Evolutionary conservation across 2,113 vertebrate species (phyloP).

Genomic region (Notiomystis cincta): DNA sequence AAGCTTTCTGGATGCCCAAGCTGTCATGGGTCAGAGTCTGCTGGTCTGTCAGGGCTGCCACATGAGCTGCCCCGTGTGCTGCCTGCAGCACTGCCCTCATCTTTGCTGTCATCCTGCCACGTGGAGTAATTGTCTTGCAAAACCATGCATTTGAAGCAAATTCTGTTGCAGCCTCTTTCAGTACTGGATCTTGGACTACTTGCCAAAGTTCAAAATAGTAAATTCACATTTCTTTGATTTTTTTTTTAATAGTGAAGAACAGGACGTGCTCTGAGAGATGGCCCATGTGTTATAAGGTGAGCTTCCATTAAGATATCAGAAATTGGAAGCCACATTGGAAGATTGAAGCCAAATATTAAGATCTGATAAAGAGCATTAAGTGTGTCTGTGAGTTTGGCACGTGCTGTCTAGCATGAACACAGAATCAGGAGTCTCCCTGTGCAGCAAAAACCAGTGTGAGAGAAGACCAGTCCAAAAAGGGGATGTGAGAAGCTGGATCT

Average conservation of each 20-base stretch:
- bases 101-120: conserved; percentile 10
- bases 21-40: background rate
- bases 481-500: background rate
- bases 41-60: background rate
- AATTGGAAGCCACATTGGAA: background rate
- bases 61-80: background rate
- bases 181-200: background rate
- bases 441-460: background rate
- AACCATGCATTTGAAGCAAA: background rate
- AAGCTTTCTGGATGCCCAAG: background rate
- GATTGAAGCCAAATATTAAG: background rate
- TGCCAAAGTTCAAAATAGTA: background rate
- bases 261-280: background rate
- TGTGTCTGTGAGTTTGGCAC: background rate
- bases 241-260: background rate
- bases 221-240: background rate
- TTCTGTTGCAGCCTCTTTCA: background rate
- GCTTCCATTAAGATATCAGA: background rate
- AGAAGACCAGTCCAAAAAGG: background rate
- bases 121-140: background rate
- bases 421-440: background rate
- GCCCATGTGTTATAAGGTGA: background rate
- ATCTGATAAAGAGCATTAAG: background rate
- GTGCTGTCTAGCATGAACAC: background rate
- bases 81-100: conserved; percentile 5